Percentiles rank a stretch among this genome's conserved stretches.
phyloP scores from a whole-genome alignment of 2,888 invertebrate species.

The Priocnemis perturbator region DNA sequence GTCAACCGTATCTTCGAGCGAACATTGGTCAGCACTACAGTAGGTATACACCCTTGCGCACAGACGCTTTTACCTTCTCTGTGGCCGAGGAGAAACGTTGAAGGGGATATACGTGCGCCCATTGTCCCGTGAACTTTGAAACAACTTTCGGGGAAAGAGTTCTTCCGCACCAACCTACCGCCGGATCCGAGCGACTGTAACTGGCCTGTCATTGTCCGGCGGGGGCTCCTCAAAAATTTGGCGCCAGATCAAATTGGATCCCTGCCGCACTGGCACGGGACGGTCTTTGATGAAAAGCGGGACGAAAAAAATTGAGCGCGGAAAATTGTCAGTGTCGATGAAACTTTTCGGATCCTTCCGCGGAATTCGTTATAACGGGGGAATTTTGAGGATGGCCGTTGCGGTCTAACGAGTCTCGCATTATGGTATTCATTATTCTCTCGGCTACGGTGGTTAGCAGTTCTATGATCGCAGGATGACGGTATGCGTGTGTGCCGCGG shows the following conservation, averaged over 20 bases:
- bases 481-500: too few relatives aligned
- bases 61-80: conserved; percentile 56
- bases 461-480: too few relatives aligned
- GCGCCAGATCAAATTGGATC: conserved; percentile 16
- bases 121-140: conserved; percentile 73
- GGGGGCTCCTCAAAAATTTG: conserved; percentile 26
- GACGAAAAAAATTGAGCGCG: not conserved
- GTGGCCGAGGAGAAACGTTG: conserved; percentile 40
- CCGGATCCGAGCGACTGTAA: conserved; percentile 8
- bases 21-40: conserved; percentile 70
- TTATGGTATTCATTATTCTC: too few relatives aligned
- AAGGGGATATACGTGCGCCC: conserved; percentile 62
- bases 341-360: too few relatives aligned
- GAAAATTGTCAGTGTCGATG: too few relatives aligned
- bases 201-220: conserved; percentile 28
- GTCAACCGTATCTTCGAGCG: conserved; percentile 73
- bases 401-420: too few relatives aligned
- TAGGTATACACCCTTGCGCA: conserved; percentile 49
- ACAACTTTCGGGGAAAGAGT: conserved; percentile 70
- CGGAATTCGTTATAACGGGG: not conserved
- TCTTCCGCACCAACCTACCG: conserved; percentile 19
- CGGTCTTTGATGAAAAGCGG: not conserved
- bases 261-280: not conserved
- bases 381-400: too few relatives aligned
- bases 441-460: too few relatives aligned